These are phyloP conservation scores for Sceloporus undulatus DNA, from an alignment of 2,113 vertebrate species.

Conservation along the genomic window DNA sequence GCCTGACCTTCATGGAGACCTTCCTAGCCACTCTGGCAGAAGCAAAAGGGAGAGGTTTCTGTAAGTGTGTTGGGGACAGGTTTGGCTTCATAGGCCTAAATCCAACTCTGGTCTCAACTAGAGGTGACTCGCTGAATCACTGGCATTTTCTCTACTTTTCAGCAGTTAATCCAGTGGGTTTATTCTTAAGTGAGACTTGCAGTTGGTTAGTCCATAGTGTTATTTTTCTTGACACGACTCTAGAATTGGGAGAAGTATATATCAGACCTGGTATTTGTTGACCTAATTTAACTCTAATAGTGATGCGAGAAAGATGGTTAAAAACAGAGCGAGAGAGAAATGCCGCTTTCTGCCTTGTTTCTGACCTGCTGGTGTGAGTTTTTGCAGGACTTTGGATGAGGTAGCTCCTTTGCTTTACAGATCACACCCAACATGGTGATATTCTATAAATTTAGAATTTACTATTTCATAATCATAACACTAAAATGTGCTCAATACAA, in stretches of 20 bases:
- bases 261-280: neutral
- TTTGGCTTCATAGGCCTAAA: too few species aligned
- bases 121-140: too few species aligned
- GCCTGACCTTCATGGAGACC: too few species aligned
- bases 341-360: neutral
- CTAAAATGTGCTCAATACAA: too few species aligned
- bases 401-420: neutral
- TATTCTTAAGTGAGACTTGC: too few species aligned
- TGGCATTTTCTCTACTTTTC: too few species aligned
- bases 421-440: neutral
- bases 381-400: neutral
- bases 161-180: neutral
- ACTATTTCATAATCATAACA: neutral
- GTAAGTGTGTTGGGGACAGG: neutral
- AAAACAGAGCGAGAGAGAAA: neutral
- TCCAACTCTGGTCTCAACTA: too few species aligned
- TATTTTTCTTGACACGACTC: neutral
- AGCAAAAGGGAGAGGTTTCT: neutral
- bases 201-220: too few species aligned
- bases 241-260: neutral
- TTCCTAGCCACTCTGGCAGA: neutral
- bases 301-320: neutral
- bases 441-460: neutral
- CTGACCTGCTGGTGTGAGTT: neutral
- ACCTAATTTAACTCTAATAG: neutral